Conservation (phyloP, 2,888 invertebrate genomes). For the Mythimna pallens region DNA sequence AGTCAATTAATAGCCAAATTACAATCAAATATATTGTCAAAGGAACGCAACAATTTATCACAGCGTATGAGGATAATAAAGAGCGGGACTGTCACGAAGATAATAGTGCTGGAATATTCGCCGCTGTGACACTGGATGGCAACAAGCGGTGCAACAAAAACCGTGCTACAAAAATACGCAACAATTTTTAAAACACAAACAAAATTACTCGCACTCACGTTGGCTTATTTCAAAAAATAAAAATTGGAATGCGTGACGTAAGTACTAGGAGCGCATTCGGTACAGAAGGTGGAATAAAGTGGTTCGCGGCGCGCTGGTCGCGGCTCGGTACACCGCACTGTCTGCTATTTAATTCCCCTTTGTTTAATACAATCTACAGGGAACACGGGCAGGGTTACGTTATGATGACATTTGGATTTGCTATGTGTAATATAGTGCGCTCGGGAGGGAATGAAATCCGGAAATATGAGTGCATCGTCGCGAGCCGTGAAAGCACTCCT, state of each 20-base stretch:
- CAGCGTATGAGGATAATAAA: constrained; percentile 49
- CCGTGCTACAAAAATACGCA: constrained; percentile 52
- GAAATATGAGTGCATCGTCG: constrained; percentile 81
- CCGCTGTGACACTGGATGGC: constrained; percentile 56
- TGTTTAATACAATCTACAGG: constrained; percentile 84
- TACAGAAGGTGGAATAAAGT: constrained; percentile 74
- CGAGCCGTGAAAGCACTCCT: constrained; percentile 71
- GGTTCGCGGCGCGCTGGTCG: constrained; percentile 76
- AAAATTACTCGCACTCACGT: constrained; percentile 65
- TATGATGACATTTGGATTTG: constrained; percentile 81
- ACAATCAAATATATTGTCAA: too few relatives aligned
- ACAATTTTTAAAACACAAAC: constrained; percentile 65
- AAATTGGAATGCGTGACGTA: constrained; percentile 68
- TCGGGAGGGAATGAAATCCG: constrained; percentile 76
- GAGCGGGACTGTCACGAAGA: constrained; percentile 51
- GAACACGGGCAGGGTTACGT: constrained; percentile 79
- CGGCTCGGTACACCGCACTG: constrained; percentile 79
- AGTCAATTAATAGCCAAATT: too few relatives aligned
- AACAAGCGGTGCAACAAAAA: constrained; percentile 59
- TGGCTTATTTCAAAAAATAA: constrained; percentile 66
- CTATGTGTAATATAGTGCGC: constrained; percentile 76
- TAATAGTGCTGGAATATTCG: constrained; percentile 49
- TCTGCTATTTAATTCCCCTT: constrained; percentile 84
- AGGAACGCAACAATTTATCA: constrained; percentile 37
- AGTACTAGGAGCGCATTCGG: constrained; percentile 67